Evolutionary conservation across 2,888 invertebrate species (phyloP).

Genomic region (Smittia sp.): DNA sequence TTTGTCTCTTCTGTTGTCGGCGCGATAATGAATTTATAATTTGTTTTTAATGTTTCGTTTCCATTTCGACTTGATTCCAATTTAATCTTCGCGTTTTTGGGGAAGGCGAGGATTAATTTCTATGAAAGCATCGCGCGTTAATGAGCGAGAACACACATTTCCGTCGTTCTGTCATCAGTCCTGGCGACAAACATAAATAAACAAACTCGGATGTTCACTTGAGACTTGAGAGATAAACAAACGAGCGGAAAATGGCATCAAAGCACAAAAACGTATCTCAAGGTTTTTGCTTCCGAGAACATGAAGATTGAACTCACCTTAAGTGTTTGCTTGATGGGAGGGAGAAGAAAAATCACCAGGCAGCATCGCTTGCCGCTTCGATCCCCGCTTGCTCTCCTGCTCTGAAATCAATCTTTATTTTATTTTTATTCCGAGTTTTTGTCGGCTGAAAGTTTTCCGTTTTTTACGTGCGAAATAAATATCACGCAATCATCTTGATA

Average conservation of each 20-base stretch:
- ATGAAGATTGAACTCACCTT: no score
- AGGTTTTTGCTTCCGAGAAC: no score
- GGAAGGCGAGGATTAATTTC: background rate
- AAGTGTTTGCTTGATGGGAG: no score
- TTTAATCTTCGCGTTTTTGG: background rate
- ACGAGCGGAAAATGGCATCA: background rate
- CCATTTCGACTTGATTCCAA: background rate
- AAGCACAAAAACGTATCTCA: no score
- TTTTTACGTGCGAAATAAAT: conserved; percentile 14
- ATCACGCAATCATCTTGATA: conserved; percentile 30
- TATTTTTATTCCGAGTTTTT: conserved; percentile 1
- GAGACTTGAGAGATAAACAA: background rate
- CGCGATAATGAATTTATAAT: conserved; percentile 12
- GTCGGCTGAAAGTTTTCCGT: background rate
- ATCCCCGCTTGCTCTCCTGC: no score
- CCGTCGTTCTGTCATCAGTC: background rate
- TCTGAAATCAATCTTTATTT: conserved; percentile 29
- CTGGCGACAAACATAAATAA: background rate
- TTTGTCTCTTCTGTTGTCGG: background rate
- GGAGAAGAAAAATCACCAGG: no score
- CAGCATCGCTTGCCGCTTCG: no score
- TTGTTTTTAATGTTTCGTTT: background rate
- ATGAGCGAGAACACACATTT: background rate
- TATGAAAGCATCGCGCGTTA: background rate
- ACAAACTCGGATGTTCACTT: background rate